Evolutionary conservation across 2,113 vertebrate species (phyloP), one percentile per base, ranked within the genome.

Genomic region (Willisornis vidua): DNA sequence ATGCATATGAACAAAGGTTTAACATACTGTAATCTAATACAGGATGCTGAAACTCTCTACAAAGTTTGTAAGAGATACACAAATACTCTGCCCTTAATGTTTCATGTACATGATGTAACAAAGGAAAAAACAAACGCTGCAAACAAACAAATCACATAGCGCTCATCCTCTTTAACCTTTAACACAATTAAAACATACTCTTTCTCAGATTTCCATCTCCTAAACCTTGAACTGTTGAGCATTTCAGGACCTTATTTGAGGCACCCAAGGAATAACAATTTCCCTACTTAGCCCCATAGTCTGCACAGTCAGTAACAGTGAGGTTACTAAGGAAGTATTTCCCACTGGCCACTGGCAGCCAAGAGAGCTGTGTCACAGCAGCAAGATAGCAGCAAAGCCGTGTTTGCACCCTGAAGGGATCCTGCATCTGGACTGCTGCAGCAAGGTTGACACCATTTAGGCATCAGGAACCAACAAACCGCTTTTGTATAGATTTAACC

Each of bases 311-410:
- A 20, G 12, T 49, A 66, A 61, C 19, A 61, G n/a, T 8, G 28
- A 65, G 5, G 18, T 46, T 55, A 49, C 9, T 3, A 66, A 67
- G 0, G 0, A 24, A 3, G 0, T 14, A 62, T 12, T 14, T 61
- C 51, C 57, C 51, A 24, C 46, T 28, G 24, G 29, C 16, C 19
- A 20, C 20, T 16, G 48, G 23, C 0, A 73, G 29, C 20, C 20
- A 72, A 58, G 18, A 4, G 10, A 14, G 37, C 43, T 29, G 12
- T 19, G 25, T 25, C 33, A 29, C 33, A 31, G 54, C 2, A 82
- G 51, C 20, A 37, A 4, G 15, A 10, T 0, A 62, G 16, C 2
- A 52, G 31, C 23, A 54, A 58, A 48, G 46, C 28, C 35, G 1
- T 16, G 18, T 45, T 28, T 61, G 45, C 79, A 70, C 4, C 26